Evolutionary conservation across 2,113 vertebrate genomes (phyloP).

Genomic region (Lutjanus erythropterus): DNA sequence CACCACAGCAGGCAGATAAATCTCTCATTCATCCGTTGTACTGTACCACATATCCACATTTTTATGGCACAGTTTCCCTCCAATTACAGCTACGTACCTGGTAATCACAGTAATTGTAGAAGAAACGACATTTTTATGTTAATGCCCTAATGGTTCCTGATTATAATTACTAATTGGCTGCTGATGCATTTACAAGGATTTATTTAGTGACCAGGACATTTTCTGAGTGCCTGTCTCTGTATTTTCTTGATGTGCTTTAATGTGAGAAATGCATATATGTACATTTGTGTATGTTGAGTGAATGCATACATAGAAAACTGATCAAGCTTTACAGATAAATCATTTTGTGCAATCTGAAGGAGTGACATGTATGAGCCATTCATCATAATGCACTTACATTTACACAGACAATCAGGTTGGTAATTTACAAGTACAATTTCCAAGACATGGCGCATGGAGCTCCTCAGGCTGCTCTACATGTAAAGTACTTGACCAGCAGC

Average conservation of each 20-base stretch:
- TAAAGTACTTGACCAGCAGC: not conserved
- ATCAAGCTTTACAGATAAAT: not conserved
- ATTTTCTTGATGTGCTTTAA: not conserved
- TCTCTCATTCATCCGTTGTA: not conserved
- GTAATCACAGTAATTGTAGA: slow-evolving; percentile 19
- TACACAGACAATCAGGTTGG: not conserved
- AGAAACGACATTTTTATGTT: slow-evolving; percentile 4
- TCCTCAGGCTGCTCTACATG: not conserved
- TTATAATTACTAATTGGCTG: slow-evolving; percentile 12
- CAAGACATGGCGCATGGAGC: not conserved
- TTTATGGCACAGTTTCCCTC: not conserved
- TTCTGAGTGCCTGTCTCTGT: not conserved
- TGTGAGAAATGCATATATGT: not conserved
- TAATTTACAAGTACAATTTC: not conserved
- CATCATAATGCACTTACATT: not conserved
- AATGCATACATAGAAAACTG: not conserved
- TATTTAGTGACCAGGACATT: slow-evolving; percentile 6
- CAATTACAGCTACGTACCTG: not conserved
- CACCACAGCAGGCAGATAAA: slow-evolving; percentile 16
- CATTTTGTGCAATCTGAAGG: not conserved
- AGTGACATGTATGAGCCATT: not conserved
- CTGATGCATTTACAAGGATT: not conserved
- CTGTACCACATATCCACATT: not conserved
- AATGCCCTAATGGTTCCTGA: slow-evolving; percentile 8
- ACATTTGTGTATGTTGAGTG: not conserved